Conservation (phyloP, 1,140 invertebrate genomes). For the Apis dorsata region DNA sequence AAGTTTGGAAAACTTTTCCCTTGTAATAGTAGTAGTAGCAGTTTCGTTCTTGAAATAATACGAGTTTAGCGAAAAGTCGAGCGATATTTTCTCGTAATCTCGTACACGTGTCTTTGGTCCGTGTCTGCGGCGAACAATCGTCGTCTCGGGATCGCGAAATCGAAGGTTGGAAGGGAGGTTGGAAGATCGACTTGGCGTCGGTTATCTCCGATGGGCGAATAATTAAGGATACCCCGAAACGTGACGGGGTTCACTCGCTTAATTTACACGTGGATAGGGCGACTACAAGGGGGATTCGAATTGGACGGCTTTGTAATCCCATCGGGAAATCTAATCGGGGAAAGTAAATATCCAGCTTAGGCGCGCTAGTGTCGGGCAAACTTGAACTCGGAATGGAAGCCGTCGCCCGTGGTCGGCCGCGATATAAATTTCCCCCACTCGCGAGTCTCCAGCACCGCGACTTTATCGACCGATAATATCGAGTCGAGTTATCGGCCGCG, state of each 20-base stretch:
- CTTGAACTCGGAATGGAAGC: not conserved
- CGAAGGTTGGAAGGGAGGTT: not conserved
- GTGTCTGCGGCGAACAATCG: not conserved
- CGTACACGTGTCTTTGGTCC: constrained; percentile 23
- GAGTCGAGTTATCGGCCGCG: too few relatives aligned
- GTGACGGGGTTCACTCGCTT: constrained; percentile 3
- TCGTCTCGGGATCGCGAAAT: not conserved
- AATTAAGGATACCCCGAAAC: constrained; percentile 3
- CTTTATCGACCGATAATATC: too few relatives aligned
- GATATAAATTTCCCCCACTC: not conserved
- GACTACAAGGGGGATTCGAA: constrained; percentile 32
- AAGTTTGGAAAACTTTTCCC: constrained; percentile 13
- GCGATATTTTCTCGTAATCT: constrained; percentile 25
- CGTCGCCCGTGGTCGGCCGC: not conserved
- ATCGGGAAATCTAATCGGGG: constrained; percentile 41
- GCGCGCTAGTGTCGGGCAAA: not conserved
- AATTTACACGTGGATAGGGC: constrained; percentile 25
- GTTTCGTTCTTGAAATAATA: constrained; percentile 45
- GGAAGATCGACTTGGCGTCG: not conserved
- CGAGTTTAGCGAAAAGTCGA: constrained; percentile 8
- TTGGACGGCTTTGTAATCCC: constrained; percentile 54
- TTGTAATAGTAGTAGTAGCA: not conserved
- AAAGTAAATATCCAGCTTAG: constrained; percentile 48
- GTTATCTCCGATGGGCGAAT: not conserved
- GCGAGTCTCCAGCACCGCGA: not conserved